Base-by-base conservation (phyloP, 2,888 invertebrate species). In the Melinaea marsaeus region DNA sequence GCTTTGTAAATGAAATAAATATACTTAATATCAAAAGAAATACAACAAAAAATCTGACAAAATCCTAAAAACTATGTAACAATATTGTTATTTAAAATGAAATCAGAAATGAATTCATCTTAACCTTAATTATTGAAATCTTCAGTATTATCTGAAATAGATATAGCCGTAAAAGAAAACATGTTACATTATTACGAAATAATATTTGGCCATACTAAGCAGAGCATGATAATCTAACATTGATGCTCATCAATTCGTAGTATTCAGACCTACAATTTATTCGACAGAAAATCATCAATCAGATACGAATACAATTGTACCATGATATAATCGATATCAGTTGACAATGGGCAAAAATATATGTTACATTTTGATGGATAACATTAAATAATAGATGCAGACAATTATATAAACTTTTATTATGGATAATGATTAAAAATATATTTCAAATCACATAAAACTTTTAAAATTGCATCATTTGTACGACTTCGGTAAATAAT, bases 211-310 rank as follows among this genome's bases (percentile, higher is more conserved):
- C 48, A 48, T 48, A 51, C 7, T 32, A 51, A 32, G 51, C 51
- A 9, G 51, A 32, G 7, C 51, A 58, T 33, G 57, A 58, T 58
- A 58, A 58, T 58, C 47, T 13, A 58, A 47, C 57, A 58, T 57
- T 22, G 45, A 57, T 32, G 32, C 32, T n/a, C 13, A 46, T 47
- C 57, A 45, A 58, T 47, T 58, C 57, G 45, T 33, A 33, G 22
- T 47, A 58, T 47, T 58, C 33, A 47, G 47, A 46, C 57, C 57
- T 5, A 42, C 34, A 46, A 58, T 58, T 58, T 58, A 58, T 58
- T 58, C 47, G 32, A 46, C 57, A 46, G 47, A 46, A 46, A 45
- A 45, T 47, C 47, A 58, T 58, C 57, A 58, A 46, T 58, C 57
- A 58, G 11, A 32, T 33, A 47, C 42, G 51, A 32, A 46, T 58